Evolutionary conservation across 2,113 vertebrate genomes (phyloP).

Genomic region (Arenaria interpres): DNA sequence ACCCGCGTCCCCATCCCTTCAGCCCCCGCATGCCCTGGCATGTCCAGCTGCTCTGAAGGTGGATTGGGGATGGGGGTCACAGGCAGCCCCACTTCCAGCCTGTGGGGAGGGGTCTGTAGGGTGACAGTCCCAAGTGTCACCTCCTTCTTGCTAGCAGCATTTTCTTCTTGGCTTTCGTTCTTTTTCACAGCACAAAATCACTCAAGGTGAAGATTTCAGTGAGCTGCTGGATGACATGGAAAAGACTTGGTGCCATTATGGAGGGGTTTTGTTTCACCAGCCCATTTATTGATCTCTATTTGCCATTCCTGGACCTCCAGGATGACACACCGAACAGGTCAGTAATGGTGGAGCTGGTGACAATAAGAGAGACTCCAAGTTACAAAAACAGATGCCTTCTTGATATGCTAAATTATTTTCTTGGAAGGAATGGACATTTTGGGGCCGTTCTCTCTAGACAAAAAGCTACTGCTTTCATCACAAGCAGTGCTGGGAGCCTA

Average conservation of each 20-base stretch:
- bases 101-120: not conserved
- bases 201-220: not conserved
- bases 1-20: not conserved
- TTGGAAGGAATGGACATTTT: not conserved
- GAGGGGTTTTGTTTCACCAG: slow-evolving; percentile 48
- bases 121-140: not conserved
- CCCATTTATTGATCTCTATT: slow-evolving; percentile 41
- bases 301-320: slow-evolving; percentile 46
- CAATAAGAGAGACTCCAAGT: not conserved
- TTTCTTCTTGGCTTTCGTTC: not conserved
- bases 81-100: not conserved
- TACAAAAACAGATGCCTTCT: not conserved
- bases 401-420: not conserved
- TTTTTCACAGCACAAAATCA: not conserved
- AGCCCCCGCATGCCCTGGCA: not conserved
- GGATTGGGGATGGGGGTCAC: not conserved
- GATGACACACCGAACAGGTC: slow-evolving; percentile 27
- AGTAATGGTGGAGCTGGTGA: not conserved
- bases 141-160: not conserved
- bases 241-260: slow-evolving; percentile 2
- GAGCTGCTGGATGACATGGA: slow-evolving; percentile 43
- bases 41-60: not conserved
- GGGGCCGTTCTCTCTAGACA: not conserved
- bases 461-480: not conserved
- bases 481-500: not conserved